A percentile compares a stretch with the other conserved stretches of the same genome.
Conservation (phyloP, 1,140 invertebrate genomes). For the Drosophila melanica region DNA sequence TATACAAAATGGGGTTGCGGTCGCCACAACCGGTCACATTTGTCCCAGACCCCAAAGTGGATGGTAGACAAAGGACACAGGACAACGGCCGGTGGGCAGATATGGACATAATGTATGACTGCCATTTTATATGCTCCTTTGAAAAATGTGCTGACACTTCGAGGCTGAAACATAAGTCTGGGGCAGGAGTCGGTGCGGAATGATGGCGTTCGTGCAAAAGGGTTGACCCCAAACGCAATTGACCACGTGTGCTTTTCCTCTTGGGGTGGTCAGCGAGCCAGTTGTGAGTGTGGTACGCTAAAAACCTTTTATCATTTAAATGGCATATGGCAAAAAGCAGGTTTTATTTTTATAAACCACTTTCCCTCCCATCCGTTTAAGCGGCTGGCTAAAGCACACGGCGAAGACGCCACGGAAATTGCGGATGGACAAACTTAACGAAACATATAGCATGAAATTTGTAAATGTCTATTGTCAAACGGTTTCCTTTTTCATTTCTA, state of each 20-base stretch:
- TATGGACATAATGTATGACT: conserved; percentile 82
- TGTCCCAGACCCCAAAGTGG: conserved; percentile 30
- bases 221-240: conserved; percentile 82
- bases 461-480: conserved; percentile 69
- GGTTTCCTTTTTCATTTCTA: conserved; percentile 30
- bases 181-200: conserved; percentile 41
- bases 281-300: conserved; percentile 7
- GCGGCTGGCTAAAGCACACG: conserved; percentile 9
- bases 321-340: conserved; percentile 79
- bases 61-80: conserved; percentile 16
- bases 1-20: conserved; percentile 33
- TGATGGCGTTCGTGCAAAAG: conserved; percentile 78
- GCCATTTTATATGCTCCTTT: conserved; percentile 82
- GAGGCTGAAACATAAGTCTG: conserved; percentile 45
- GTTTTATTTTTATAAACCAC: conserved; percentile 77
- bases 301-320: conserved; percentile 83
- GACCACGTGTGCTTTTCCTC: conserved; percentile 75
- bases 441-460: conserved; percentile 74
- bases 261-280: conserved; percentile 25
- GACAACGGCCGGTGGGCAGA: conserved; percentile 48
- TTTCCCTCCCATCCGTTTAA: background rate
- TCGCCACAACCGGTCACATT: conserved; percentile 13
- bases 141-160: conserved; percentile 81
- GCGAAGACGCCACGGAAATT: conserved; percentile 69
- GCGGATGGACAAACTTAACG: conserved; percentile 44